Evolutionary conservation across 2,113 vertebrate species (phyloP).

Genomic region (Melozone crissalis): DNA sequence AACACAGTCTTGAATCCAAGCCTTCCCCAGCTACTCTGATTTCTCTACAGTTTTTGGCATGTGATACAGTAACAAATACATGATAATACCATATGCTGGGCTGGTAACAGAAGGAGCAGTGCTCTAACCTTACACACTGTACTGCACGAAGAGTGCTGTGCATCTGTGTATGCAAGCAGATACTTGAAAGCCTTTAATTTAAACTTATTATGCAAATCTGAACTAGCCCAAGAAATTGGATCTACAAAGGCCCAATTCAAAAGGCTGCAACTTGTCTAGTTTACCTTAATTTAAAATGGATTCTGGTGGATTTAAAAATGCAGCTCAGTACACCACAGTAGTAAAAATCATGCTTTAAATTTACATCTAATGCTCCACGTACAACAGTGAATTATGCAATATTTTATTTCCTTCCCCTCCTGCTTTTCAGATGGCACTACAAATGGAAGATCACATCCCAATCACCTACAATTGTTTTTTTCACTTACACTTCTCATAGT

Average conservation of each 20-base stretch:
- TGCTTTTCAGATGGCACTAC: neutral
- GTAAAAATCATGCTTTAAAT: neutral
- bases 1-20: neutral
- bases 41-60: neutral
- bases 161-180: neutral
- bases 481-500: neutral
- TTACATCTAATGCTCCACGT: neutral
- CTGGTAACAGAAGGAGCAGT: neutral
- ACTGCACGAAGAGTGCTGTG: neutral
- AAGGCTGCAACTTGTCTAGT: neutral
- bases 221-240: neutral
- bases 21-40: neutral
- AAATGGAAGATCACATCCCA: neutral
- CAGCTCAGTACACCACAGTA: neutral
- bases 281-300: neutral
- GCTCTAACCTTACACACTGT: neutral
- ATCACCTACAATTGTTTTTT: neutral
- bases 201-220: neutral
- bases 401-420: neutral
- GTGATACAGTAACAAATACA: neutral
- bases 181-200: neutral
- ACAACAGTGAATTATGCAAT: neutral
- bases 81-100: neutral
- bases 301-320: conserved; percentile 8
- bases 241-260: neutral